Percentiles rank a stretch among this genome's conserved stretches.
Evolutionary conservation across 2,888 invertebrate species (phyloP).

Genomic region (Calliscelio sp.): DNA sequence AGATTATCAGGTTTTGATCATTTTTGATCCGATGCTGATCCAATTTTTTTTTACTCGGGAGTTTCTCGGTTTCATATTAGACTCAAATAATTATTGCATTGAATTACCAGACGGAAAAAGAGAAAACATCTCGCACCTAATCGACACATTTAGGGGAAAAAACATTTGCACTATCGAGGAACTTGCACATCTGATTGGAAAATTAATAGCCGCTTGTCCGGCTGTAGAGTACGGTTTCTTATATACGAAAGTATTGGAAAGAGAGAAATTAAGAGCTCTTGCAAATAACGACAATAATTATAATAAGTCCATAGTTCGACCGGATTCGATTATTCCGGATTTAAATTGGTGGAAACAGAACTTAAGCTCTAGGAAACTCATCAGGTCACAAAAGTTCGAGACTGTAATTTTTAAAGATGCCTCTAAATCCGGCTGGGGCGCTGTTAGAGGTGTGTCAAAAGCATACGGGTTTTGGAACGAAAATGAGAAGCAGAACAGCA

Average conservation of each 20-base stretch:
- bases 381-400: slow-evolving; percentile 8
- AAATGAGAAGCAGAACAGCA: slow-evolving; percentile 45
- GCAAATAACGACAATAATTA: no score
- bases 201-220: slow-evolving; percentile 45
- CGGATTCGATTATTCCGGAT: no score
- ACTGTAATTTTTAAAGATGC: slow-evolving; percentile 64
- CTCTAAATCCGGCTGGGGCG: slow-evolving; percentile 73
- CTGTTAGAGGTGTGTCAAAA: slow-evolving; percentile 14
- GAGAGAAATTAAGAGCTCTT: slow-evolving; percentile 9
- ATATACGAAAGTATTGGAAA: slow-evolving; percentile 52
- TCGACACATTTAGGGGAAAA: neutral
- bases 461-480: slow-evolving; percentile 48
- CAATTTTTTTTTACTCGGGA: no score
- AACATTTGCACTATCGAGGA: slow-evolving; percentile 44
- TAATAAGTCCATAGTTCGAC: no score
- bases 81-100: slow-evolving; percentile 31
- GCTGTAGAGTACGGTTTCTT: slow-evolving; percentile 44
- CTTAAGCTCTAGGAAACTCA: no score
- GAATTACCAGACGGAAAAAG: slow-evolving; percentile 39
- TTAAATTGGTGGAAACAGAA: slow-evolving; percentile 26
- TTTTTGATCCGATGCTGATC: no score
- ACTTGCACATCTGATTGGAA: slow-evolving; percentile 57
- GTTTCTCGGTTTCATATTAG: slow-evolving; percentile 58
- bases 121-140: neutral
- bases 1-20: no score